Percentiles rank a stretch among this genome's conserved stretches.
These are phyloP conservation scores for Calcarius lapponicus DNA, from an alignment of 2,797 vertebrate species.

Conservation along the genomic window DNA sequence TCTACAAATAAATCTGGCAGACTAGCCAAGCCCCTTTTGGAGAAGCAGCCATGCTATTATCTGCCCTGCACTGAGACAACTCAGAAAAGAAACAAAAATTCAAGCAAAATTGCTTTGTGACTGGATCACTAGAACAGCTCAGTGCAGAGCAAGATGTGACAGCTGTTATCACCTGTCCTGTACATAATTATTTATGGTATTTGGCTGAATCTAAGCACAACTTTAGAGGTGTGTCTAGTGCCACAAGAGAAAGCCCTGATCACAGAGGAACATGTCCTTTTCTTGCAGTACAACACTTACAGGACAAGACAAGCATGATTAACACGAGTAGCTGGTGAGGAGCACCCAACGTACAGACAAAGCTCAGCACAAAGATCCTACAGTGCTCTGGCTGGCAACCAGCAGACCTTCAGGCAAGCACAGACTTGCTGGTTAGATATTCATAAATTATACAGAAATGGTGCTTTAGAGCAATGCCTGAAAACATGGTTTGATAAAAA, in stretches of 20 bases:
- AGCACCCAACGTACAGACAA: rapidly evolving
- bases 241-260: background rate
- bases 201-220: background rate
- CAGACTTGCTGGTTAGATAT: background rate
- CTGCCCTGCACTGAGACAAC: background rate
- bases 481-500: background rate
- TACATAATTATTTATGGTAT: background rate
- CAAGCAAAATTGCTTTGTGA: background rate
- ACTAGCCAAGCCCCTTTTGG: background rate
- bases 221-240: background rate
- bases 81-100: background rate
- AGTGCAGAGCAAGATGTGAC: background rate
- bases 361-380: background rate
- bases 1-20: background rate
- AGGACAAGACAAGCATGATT: conserved; percentile 22
- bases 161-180: background rate
- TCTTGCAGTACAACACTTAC: background rate
- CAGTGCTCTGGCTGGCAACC: background rate
- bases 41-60: background rate
- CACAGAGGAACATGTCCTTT: background rate
- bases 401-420: background rate
- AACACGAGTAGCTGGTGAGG: background rate
- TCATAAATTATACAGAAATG: background rate
- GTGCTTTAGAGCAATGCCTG: background rate
- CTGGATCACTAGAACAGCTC: background rate